Evolutionary conservation across 2,113 vertebrate genomes (phyloP), one percentile per base, ranked within the genome.

Genomic region (Austrofundulus limnaeus): DNA sequence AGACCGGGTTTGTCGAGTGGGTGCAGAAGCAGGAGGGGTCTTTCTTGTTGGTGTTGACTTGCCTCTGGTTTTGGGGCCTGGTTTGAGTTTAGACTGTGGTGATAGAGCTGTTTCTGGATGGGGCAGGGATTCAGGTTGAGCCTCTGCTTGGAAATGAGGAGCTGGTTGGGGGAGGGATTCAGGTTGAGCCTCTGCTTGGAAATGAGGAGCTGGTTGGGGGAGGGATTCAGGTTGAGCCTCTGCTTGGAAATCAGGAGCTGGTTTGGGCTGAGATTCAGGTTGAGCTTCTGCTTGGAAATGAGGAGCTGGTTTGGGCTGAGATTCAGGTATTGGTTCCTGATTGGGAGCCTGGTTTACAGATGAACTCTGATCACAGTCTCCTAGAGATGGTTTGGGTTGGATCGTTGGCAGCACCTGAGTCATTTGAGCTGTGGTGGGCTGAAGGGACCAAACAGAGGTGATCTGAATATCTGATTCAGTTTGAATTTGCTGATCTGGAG

Each of bases 1-100:
- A 50, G 75, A 88, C 38, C 84, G 72, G 1, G 87, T 87, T 61
- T 86, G 87, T 23, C 79, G 77, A 19, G 61, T 51, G 3, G 84
- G 78, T 0, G 34, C 17, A 2, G 66, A 4, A 1, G 65, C 52
- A 21, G 72, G 42, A 3, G 58, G 23, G 1, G 59, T 57, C 53
- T 57, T 85, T 66, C 61, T 76, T 15, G 47, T 37, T 0, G 23
- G 17, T 21, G 67, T 24, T 0, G 20, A 34, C 61, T 82, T 85
- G 21, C 72, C 67, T 67, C 78, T 75, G 11, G 65, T 58, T 75
- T 75, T 82, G 15, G 65, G 72, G 12, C 65, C 7, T 2, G 66
- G 46, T 67, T 72, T 81, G 41, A 59, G 19, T 57, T 81, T 66
- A 28, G 58, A 46, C 34, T 69, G 60, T n/a, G 43, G 42, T 68